Percentiles rank a stretch among this genome's conserved stretches.
Conservation (phyloP, 2,888 invertebrate genomes). For the Tribolium freemani region DNA sequence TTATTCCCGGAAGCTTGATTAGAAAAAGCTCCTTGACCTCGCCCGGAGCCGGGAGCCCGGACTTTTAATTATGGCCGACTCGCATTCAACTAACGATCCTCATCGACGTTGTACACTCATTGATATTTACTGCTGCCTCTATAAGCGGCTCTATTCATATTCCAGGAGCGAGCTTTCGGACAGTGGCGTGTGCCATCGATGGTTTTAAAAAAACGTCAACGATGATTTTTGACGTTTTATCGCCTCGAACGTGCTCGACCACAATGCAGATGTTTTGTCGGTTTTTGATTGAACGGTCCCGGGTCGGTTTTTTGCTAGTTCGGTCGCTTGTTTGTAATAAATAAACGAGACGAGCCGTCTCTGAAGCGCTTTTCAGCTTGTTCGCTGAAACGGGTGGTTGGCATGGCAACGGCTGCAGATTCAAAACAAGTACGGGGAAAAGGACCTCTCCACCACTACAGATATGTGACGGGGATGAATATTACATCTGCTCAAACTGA, state of each 20-base stretch:
- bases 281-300: background rate
- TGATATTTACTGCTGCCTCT: slow-evolving; percentile 19
- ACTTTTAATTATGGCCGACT: slow-evolving; percentile 17
- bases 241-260: background rate
- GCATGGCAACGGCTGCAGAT: slow-evolving; percentile 46
- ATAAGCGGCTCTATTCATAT: slow-evolving; percentile 23
- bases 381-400: slow-evolving; percentile 42
- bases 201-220: background rate
- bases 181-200: slow-evolving; percentile 4
- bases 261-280: background rate
- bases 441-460: slow-evolving; percentile 41
- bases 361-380: slow-evolving; percentile 36
- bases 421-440: slow-evolving; percentile 39
- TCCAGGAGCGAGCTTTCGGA: slow-evolving; percentile 1
- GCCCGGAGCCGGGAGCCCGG: slow-evolving; percentile 8
- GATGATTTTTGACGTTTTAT: background rate
- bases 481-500: slow-evolving; percentile 41
- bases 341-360: slow-evolving; percentile 26
- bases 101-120: slow-evolving; percentile 16
- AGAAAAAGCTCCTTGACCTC: slow-evolving; percentile 23
- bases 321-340: slow-evolving; percentile 16
- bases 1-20: slow-evolving; percentile 15
- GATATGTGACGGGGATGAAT: slow-evolving; percentile 37
- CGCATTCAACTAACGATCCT: slow-evolving; percentile 1
- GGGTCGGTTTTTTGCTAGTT: slow-evolving; percentile 16